phyloP scores from a whole-genome alignment of 2,888 invertebrate genomes.

The Plagodis dolabraria region DNA sequence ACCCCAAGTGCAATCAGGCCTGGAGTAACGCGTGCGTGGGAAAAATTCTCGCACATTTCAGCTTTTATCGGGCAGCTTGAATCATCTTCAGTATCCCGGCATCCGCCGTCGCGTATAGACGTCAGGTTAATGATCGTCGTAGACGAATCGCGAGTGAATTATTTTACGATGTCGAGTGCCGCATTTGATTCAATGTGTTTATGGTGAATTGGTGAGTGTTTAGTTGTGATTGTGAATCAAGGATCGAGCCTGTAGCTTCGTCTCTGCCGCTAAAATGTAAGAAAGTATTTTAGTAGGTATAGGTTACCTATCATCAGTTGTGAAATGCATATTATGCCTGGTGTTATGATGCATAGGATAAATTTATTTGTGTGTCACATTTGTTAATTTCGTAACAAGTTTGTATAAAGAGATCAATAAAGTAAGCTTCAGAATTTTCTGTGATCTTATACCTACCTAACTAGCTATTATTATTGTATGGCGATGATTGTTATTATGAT shows the following conservation, averaged over 20 bases:
- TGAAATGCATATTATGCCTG: no score
- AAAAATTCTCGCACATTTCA: slow-evolving; percentile 46
- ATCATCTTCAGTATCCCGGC: slow-evolving; percentile 68
- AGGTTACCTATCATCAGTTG: neutral
- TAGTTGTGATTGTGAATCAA: slow-evolving; percentile 52
- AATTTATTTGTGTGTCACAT: no score
- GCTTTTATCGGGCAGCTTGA: slow-evolving; percentile 25
- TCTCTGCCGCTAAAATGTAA: slow-evolving; percentile 58
- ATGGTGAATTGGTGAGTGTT: slow-evolving; percentile 54
- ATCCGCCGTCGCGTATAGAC: slow-evolving; percentile 60
- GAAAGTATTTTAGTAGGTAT: slow-evolving; percentile 30
- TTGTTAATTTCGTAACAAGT: no score
- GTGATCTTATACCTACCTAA: no score
- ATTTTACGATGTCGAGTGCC: slow-evolving; percentile 69
- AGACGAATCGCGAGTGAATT: slow-evolving; percentile 58
- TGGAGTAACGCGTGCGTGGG: slow-evolving; percentile 46
- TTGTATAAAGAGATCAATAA: no score
- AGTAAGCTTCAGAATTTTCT: no score
- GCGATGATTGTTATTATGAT: no score
- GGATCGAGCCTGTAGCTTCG: slow-evolving; percentile 33
- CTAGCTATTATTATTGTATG: no score
- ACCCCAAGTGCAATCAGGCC: slow-evolving; percentile 43
- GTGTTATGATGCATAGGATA: no score
- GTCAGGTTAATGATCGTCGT: slow-evolving; percentile 48
- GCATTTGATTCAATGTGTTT: slow-evolving; percentile 55